Percentiles rank a stretch among this genome's conserved stretches.
Conservation (phyloP, 2,888 invertebrate species). For the Eristalis pertinax region DNA sequence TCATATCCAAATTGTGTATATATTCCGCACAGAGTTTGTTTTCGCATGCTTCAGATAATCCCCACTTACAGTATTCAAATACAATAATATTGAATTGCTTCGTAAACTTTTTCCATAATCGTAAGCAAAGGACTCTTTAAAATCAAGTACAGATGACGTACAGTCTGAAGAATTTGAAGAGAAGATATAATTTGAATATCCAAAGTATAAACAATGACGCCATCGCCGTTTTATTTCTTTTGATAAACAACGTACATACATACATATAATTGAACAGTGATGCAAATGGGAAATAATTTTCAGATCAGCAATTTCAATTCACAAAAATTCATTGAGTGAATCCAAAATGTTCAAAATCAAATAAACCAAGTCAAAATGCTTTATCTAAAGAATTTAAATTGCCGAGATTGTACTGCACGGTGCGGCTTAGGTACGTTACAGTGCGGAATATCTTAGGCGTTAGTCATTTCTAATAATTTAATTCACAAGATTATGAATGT, state of each 20-base stretch:
- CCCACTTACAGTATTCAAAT: too few species aligned
- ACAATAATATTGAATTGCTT: not conserved
- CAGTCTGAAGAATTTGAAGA: not conserved
- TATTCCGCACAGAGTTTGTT: too few species aligned
- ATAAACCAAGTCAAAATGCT: not conserved
- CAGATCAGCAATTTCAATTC: not conserved
- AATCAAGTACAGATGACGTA: not conserved
- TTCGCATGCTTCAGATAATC: too few species aligned
- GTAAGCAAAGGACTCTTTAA: not conserved
- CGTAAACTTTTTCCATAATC: not conserved
- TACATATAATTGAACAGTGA: not conserved
- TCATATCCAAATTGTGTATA: too few species aligned
- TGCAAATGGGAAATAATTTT: not conserved
- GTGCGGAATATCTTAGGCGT: not conserved
- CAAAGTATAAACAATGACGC: not conserved
- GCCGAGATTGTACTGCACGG: not conserved
- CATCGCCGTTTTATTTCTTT: not conserved
- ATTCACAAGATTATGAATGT: not conserved
- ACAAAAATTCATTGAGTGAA: not conserved
- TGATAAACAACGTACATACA: not conserved
- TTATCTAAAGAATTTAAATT: constrained; percentile 19
- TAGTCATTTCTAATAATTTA: not conserved
- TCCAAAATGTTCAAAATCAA: constrained; percentile 1
- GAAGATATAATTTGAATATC: not conserved
- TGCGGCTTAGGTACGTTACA: too few species aligned